Percentiles rank a stretch among this genome's conserved stretches.
Conservation (phyloP, 2,113 vertebrate genomes). For the Neoarius graeffei region DNA sequence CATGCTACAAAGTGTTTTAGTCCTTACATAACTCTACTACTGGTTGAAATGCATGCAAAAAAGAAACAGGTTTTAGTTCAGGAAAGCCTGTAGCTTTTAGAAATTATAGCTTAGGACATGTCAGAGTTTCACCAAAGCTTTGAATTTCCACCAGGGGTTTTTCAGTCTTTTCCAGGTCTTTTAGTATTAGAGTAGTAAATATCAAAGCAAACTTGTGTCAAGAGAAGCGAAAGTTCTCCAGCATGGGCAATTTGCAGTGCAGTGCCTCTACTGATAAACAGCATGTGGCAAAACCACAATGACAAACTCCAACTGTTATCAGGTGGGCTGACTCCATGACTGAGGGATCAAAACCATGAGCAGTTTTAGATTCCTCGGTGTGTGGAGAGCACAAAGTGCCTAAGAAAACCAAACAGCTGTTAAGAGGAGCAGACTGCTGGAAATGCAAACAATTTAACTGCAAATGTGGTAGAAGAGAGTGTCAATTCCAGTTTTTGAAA, state of each 20-base stretch:
- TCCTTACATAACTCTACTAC: too few relatives aligned
- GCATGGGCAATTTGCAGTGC: slow-evolving; percentile 26
- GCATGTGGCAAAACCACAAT: slow-evolving; percentile 53
- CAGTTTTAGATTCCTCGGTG: slow-evolving; percentile 55
- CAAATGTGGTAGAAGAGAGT: neutral
- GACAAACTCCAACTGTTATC: slow-evolving; percentile 62
- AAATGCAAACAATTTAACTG: neutral
- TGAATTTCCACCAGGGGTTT: neutral
- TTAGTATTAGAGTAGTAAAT: neutral
- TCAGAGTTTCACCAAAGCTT: too few relatives aligned
- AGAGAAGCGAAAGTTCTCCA: neutral
- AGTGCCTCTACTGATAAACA: slow-evolving; percentile 53
- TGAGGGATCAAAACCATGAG: neutral
- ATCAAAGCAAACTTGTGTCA: neutral
- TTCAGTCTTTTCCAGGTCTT: neutral
- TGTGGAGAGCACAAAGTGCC: neutral
- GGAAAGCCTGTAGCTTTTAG: neutral
- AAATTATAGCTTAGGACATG: too few relatives aligned
- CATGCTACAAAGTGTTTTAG: neutral
- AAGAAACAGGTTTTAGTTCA: neutral
- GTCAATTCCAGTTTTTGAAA: neutral
- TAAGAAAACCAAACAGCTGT: slow-evolving; percentile 40
- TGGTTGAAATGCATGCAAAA: neutral
- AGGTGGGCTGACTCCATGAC: slow-evolving; percentile 36
- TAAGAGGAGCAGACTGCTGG: neutral